Percentiles rank a stretch among this genome's conserved stretches.
Evolutionary conservation across 2,113 vertebrate genomes (phyloP).

Genomic region (Gila orcuttii): DNA sequence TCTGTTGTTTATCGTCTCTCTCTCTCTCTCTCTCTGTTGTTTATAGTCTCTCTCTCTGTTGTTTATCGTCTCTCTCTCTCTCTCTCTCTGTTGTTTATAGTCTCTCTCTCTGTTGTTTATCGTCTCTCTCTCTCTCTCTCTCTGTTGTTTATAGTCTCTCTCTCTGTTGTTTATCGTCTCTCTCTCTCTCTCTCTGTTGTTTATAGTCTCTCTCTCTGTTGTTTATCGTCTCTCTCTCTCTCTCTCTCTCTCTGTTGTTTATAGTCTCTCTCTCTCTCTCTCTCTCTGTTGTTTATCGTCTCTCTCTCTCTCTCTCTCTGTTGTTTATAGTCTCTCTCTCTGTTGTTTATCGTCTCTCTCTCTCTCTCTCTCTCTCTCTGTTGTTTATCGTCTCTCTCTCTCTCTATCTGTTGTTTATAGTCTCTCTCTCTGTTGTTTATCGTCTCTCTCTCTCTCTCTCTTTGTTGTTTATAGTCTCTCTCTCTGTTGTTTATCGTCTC

Average conservation of each 20-base stretch:
- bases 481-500: too few species aligned
- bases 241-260: too few species aligned
- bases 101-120: too few species aligned
- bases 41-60: background rate
- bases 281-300: background rate
- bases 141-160: too few species aligned
- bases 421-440: background rate
- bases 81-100: background rate
- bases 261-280: background rate
- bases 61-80: background rate
- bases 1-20: slow-evolving; percentile 2
- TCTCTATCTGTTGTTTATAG: too few species aligned
- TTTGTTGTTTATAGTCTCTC: background rate
- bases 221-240: too few species aligned
- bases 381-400: too few species aligned
- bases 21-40: background rate
- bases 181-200: background rate
- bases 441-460: background rate
- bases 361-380: slow-evolving; percentile 8
- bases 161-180: slow-evolving; percentile 2
- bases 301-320: too few species aligned
- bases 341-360: background rate
- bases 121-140: too few species aligned
- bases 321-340: background rate
- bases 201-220: too few species aligned